phyloP scores from a whole-genome alignment of 2,113 vertebrate species.

The Dermatemys mawii region DNA sequence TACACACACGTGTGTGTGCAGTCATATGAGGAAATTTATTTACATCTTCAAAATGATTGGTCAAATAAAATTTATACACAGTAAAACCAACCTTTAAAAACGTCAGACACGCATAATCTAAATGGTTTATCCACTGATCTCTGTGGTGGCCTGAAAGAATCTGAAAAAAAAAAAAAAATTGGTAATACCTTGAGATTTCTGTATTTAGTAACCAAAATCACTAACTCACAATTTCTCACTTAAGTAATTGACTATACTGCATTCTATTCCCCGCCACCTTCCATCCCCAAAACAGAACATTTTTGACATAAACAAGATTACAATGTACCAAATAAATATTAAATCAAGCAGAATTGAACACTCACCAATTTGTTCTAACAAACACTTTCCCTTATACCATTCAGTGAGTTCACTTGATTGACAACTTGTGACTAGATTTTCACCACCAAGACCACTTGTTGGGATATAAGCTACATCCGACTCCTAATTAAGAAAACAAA shows the following conservation, averaged over 20 bases:
- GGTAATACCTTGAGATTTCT: neutral
- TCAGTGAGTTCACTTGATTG: conserved; percentile 84
- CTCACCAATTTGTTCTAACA: conserved; percentile 96
- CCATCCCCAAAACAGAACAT: neutral
- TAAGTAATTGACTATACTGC: neutral
- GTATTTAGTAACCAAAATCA: neutral
- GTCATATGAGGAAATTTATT: neutral
- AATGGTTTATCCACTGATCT: conserved; percentile 95
- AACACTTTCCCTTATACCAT: conserved; percentile 93
- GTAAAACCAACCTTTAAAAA: conserved; percentile 92
- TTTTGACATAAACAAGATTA: neutral
- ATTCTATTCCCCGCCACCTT: neutral
- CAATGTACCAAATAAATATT: neutral
- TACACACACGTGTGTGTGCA: neutral
- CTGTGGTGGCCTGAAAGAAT: conserved; percentile 93
- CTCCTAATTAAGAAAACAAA: conserved; percentile 82
- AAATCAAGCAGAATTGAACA: neutral
- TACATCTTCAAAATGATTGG: accelerated
- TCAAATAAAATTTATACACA: neutral
- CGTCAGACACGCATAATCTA: conserved; percentile 94
- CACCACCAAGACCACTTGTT: conserved; percentile 95
- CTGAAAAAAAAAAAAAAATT: conserved; percentile 74
- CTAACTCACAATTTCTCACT: neutral
- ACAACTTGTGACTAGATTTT: conserved; percentile 89
- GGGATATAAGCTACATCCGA: conserved; percentile 95